Evolutionary conservation across 2,113 vertebrate species (phyloP).

Genomic region (Oreochromis spilurus): DNA sequence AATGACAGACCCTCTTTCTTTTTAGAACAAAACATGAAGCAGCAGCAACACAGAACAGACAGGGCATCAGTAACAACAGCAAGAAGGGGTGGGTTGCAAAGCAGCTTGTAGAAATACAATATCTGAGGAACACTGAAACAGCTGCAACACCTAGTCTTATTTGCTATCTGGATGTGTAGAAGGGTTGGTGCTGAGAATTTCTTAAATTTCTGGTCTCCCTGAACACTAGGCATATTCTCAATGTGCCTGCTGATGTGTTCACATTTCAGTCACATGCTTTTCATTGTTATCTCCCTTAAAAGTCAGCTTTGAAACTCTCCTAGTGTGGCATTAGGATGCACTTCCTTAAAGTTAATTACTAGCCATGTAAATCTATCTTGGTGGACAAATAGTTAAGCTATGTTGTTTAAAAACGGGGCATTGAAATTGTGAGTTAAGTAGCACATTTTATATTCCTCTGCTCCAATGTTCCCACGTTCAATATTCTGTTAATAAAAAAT

Average conservation of each 20-base stretch:
- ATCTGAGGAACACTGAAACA: not conserved
- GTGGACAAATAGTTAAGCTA: not conserved
- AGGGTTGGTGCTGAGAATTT: not conserved
- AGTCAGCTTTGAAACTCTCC: not conserved
- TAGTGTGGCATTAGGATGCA: not conserved
- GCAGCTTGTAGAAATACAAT: not conserved
- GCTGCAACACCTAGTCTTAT: not conserved
- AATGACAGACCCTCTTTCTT: not conserved
- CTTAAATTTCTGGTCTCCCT: not conserved
- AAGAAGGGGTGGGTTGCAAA: not conserved
- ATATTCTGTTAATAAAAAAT: not conserved
- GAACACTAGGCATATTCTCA: not conserved
- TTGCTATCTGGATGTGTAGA: not conserved
- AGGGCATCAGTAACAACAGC: not conserved
- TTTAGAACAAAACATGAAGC: not conserved
- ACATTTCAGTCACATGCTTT: not conserved
- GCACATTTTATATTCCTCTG: not conserved
- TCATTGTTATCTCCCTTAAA: not conserved
- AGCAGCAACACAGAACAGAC: not conserved
- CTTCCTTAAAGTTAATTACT: not conserved
- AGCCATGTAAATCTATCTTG: not conserved
- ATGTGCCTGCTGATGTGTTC: not conserved
- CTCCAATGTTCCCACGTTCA: not conserved
- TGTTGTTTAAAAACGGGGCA: not conserved
- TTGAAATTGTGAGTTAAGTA: not conserved